Base-by-base conservation (phyloP, 2,888 invertebrate genomes). In the Agrochola circellaris region DNA sequence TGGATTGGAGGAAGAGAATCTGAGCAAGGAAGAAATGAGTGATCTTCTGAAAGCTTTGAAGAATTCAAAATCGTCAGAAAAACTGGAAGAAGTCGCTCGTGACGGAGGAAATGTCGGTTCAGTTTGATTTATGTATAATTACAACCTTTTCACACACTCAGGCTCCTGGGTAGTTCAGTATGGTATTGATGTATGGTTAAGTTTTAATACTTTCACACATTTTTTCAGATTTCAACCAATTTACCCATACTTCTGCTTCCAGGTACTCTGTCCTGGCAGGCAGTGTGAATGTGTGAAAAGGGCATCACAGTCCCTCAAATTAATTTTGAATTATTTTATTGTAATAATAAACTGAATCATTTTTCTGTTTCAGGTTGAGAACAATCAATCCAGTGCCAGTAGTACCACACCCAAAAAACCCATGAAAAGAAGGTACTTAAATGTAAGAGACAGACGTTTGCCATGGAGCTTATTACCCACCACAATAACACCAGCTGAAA, bases 11-110 rank as follows among this genome's bases (percentile, higher is more conserved):
- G 97, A 97, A 90, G 96, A 96, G 77, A 94, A 95, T 84, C 91
- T 97, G 62, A 94, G 93, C 79, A 96, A 95, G 87, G 95, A 96
- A 84, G 97, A 97, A 90, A 97, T 97, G 96, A 89, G 88, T 84
- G 95, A 97, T 89, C 92, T 97, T 51, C 88, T 97, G 48, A 95
- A 93, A 88, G 97, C 96, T 65, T 89, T 97, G 45, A 94, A 93
- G 78, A 94, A 96, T 91, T 97, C 97, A 17, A 95, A 95, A 89
- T 90, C 93, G 34, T 93, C 95, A 60, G 93, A 91, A 77, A 92
- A 92, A 85, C 93, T 95, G 83, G 96, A 96, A 77, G 94, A 95
- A 79, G 73, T 91, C 23, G 75, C 82, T 66, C 83, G 86, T 13
- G 84, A 54, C 1, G 85, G 56, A 71, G 84, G 65, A 65, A 81